Evolutionary conservation across 2,113 vertebrate genomes (phyloP).

Genomic region (Glaucidium brasilianum): DNA sequence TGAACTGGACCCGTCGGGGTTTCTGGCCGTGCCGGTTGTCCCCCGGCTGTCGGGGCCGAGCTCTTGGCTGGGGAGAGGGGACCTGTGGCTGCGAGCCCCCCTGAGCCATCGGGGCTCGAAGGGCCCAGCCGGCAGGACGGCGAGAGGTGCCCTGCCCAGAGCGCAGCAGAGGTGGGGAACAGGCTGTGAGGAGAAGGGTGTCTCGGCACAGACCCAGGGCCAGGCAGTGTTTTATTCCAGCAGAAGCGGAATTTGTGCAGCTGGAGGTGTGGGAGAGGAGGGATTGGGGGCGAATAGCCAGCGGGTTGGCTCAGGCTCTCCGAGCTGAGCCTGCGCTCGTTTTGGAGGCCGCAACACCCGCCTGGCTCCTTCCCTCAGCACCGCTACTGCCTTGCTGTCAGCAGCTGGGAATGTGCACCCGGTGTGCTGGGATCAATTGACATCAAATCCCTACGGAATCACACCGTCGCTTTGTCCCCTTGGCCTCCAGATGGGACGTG

Average conservation of each 20-base stretch:
- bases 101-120: too few species aligned
- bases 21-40: background rate
- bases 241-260: background rate
- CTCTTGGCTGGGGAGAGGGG: background rate
- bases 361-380: background rate
- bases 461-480: background rate
- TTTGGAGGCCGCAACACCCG: background rate
- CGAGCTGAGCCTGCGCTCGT: background rate
- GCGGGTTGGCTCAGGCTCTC: background rate
- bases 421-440: fast-evolving
- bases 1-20: too few species aligned
- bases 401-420: background rate
- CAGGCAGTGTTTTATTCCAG: background rate
- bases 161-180: fast-evolving
- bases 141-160: background rate
- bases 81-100: background rate
- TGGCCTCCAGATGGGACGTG: background rate
- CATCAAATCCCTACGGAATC: background rate
- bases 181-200: background rate
- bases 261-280: background rate
- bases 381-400: background rate
- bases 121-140: too few species aligned
- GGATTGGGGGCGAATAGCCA: background rate
- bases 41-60: background rate
- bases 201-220: background rate